A percentile compares a stretch with the other conserved stretches of the same genome.
These are phyloP conservation scores for Pectinophora gossypiella DNA, from an alignment of 1,140 invertebrate genomes.

Conservation along the genomic window DNA sequence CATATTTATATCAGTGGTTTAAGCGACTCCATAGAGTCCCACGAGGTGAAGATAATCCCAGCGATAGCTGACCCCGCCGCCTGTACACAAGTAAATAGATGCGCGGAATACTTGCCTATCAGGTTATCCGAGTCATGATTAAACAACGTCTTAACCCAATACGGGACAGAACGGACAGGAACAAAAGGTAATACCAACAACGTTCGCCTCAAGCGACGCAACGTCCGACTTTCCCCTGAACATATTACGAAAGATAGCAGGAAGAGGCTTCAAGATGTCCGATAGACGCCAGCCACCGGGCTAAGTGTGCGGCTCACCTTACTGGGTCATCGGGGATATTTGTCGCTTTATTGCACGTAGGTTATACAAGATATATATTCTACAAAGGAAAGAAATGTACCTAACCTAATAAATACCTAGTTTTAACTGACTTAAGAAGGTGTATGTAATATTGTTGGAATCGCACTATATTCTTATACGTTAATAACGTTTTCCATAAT, in stretches of 20 bases:
- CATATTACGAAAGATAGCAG: conserved; percentile 42
- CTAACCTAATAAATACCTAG: too few relatives aligned
- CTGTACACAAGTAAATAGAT: not conserved
- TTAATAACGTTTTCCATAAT: too few relatives aligned
- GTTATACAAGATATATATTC: too few relatives aligned
- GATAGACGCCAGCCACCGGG: conserved; percentile 47
- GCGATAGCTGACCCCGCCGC: not conserved
- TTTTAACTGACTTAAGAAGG: too few relatives aligned
- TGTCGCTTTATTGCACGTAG: not conserved
- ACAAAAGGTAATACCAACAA: conserved; percentile 6
- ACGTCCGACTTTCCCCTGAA: conserved; percentile 31
- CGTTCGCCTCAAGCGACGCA: conserved; percentile 22
- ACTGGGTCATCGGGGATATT: not conserved
- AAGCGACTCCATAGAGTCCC: not conserved
- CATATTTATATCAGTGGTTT: not conserved
- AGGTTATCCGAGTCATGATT: not conserved
- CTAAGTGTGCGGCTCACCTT: not conserved
- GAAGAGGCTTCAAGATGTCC: conserved; percentile 39
- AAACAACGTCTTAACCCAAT: not conserved
- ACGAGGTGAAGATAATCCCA: not conserved
- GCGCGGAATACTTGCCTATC: not conserved
- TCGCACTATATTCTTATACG: too few relatives aligned
- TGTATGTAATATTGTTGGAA: too few relatives aligned
- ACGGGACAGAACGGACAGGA: not conserved
- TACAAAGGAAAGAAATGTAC: too few relatives aligned